Percentiles rank a stretch among this genome's conserved stretches.
phyloP scores from a whole-genome alignment of 2,113 vertebrate species.

The Scartelaos histophorus region DNA sequence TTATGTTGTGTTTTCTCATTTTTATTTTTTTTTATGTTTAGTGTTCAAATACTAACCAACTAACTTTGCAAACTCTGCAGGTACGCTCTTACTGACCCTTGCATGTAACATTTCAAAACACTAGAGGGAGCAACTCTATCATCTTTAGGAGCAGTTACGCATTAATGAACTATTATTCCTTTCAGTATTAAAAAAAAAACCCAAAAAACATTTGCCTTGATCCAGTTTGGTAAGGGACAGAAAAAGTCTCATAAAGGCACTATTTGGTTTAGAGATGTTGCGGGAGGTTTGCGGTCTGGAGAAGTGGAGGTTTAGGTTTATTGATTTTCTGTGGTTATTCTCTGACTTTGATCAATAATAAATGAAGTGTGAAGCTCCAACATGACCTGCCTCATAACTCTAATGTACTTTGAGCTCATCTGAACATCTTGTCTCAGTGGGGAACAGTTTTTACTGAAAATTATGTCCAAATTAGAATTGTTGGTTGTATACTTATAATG shows the following conservation, averaged over 20 bases:
- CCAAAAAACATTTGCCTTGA: not conserved
- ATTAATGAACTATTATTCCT: not conserved
- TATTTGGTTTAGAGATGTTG: not conserved
- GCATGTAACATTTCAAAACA: not conserved
- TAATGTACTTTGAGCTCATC: not conserved
- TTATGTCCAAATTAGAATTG: too few relatives aligned
- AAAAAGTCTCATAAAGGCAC: not conserved
- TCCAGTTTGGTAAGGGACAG: not conserved
- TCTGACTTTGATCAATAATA: conserved; percentile 35
- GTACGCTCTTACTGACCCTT: not conserved
- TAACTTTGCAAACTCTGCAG: not conserved
- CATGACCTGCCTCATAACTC: conserved; percentile 1
- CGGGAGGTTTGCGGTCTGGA: not conserved
- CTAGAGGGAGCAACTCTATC: conserved; percentile 44
- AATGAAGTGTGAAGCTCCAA: conserved; percentile 18
- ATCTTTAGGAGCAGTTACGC: not conserved
- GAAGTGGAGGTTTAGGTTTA: conserved; percentile 10
- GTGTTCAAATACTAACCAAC: too few relatives aligned
- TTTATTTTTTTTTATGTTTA: too few relatives aligned
- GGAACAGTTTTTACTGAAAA: not conserved
- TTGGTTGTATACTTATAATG: too few relatives aligned
- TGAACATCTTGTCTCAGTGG: not conserved
- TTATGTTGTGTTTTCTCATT: too few relatives aligned
- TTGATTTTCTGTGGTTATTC: conserved; percentile 42
- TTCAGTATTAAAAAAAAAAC: too few relatives aligned